phyloP scores from a whole-genome alignment of 2,888 invertebrate species.

The Agonopterix subpropinquella region DNA sequence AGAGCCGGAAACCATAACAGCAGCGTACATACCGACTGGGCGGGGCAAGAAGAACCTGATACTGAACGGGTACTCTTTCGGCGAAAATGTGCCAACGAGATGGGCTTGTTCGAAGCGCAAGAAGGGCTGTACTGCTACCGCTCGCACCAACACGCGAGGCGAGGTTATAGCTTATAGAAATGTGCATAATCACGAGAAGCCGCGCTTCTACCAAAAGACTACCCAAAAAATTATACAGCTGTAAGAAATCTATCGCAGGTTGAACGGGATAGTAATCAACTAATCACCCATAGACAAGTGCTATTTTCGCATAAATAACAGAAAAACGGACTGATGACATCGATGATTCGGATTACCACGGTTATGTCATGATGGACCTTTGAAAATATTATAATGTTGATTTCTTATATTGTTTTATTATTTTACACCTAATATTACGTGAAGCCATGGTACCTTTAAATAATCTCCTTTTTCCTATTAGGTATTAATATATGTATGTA shows the following conservation, averaged over 20 bases:
- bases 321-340: too few relatives aligned
- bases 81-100: conserved; percentile 26
- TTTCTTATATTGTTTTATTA: too few relatives aligned
- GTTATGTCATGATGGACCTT: too few relatives aligned
- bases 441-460: too few relatives aligned
- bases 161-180: conserved; percentile 36
- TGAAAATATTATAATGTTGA: too few relatives aligned
- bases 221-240: conserved; percentile 39
- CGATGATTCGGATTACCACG: too few relatives aligned
- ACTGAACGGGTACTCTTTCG: conserved; percentile 49
- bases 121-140: conserved; percentile 37
- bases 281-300: too few relatives aligned
- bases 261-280: too few relatives aligned
- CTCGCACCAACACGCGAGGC: conserved; percentile 45
- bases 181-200: conserved; percentile 48
- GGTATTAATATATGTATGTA: not conserved
- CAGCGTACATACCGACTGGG: conserved; percentile 48
- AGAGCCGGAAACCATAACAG: not conserved
- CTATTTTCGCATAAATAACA: too few relatives aligned
- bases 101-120: conserved; percentile 47
- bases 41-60: conserved; percentile 46
- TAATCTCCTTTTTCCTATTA: not conserved
- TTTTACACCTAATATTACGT: too few relatives aligned
- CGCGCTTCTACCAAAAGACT: conserved; percentile 44
- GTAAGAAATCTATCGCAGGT: conserved; percentile 7